Evolutionary conservation across 2,797 vertebrate genomes (phyloP).

Genomic region (Melanotaenia maccullochi): DNA sequence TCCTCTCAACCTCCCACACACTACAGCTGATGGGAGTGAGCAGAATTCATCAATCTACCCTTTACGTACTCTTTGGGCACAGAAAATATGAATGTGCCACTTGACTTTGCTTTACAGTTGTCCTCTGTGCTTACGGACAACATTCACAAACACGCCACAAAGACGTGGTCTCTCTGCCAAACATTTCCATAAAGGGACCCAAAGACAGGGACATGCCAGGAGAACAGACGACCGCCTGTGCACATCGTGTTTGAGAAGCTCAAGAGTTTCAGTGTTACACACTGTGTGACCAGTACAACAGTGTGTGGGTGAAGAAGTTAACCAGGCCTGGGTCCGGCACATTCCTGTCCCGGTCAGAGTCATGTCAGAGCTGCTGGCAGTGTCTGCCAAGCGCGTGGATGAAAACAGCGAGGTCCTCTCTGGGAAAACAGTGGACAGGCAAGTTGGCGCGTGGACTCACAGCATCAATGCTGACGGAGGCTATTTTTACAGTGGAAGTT

Average conservation of each 20-base stretch:
- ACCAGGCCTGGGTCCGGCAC: constrained; percentile 61
- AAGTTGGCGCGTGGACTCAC: constrained; percentile 63
- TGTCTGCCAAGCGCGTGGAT: constrained; percentile 63
- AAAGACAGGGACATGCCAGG: constrained; percentile 68
- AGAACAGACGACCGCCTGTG: constrained; percentile 73
- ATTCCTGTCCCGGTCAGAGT: constrained; percentile 68
- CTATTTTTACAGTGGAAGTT: constrained; percentile 69
- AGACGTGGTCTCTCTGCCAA: constrained; percentile 69
- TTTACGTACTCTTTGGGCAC: constrained; percentile 51
- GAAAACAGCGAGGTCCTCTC: constrained; percentile 58
- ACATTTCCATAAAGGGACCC: constrained; percentile 79
- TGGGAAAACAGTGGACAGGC: constrained; percentile 59
- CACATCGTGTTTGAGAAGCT: constrained; percentile 66
- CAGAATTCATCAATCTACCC: constrained; percentile 74
- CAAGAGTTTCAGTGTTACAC: constrained; percentile 68
- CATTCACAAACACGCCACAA: constrained; percentile 57
- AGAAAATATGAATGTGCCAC: constrained; percentile 73
- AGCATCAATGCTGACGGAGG: constrained; percentile 67
- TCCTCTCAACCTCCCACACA: constrained; percentile 80
- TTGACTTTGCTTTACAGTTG: constrained; percentile 81
- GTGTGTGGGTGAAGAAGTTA: constrained; percentile 73
- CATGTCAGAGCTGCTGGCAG: constrained; percentile 52
- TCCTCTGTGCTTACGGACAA: constrained; percentile 66
- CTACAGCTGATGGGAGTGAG: constrained; percentile 76
- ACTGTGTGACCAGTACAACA: constrained; percentile 54